Evolutionary conservation across 2,113 vertebrate species (phyloP), one percentile per base, ranked within the genome.

Genomic region (Polyodon spathula): DNA sequence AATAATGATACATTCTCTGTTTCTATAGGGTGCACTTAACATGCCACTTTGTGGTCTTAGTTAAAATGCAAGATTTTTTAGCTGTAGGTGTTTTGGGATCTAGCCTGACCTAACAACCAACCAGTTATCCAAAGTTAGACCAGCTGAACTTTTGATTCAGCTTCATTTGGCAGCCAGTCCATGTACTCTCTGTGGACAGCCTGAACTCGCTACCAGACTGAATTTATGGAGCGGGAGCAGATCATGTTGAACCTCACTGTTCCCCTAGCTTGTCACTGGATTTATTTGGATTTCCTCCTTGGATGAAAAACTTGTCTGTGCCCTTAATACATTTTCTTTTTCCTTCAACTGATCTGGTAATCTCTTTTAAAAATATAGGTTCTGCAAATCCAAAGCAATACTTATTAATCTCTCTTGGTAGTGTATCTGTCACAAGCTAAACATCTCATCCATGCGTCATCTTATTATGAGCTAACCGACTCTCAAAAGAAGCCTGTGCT

Each of bases 91-190:
- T 69, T 78, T 72, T 58, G 72, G 68, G 69, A 80, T 68, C 55
- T 64, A 72, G 65, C 68, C 69, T 78, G 79, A 73, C 73, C 77
- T 76, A 73, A 76, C 68, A 78, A 71, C 62, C 58, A 73, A 38
- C 43, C 76, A 78, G 71, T 77, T 78, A 71, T 66, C 74, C 79
- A 74, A 70, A 83, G 73, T 74, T 65, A 78, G 75, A 71, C 63
- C 64, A 69, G 66, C 64, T 73, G 76, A 79, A 73, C 69, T 73
- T 78, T 56, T 78, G 63, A 50, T 50, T 50, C 48, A 50, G 48
- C 15, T 50, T 63, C 67, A 59, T 68, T 67, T 73, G 65, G 68
- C 56, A 9, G 37, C 61, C 67, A 43, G 40, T 66, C 76, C 70
- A 70, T 66, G 14, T 4, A 70, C 60, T 59, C 77, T 69, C 71